A percentile compares a stretch with the other conserved stretches of the same genome.
Conservation (phyloP, 35 echinoderm and acorn worm genomes). For the Heliocidaris tuberculata region DNA sequence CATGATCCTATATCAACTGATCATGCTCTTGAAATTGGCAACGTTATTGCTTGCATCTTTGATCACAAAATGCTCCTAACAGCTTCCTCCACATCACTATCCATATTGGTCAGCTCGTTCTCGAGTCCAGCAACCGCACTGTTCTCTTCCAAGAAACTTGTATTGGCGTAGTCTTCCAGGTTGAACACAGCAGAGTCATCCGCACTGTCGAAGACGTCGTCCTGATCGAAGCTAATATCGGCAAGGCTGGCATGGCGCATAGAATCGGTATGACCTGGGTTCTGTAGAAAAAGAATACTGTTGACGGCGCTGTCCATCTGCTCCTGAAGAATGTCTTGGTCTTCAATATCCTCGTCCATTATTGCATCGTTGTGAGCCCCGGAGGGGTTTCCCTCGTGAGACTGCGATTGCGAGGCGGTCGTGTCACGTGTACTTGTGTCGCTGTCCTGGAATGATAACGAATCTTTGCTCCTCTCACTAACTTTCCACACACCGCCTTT, state of each 20-base stretch:
- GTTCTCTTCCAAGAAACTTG: not conserved
- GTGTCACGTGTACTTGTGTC: not conserved
- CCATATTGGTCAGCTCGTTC: slow-evolving; percentile 53
- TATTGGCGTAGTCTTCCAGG: slow-evolving; percentile 13
- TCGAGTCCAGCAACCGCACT: slow-evolving; percentile 37
- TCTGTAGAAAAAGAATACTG: slow-evolving; percentile 81
- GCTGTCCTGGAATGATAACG: not conserved
- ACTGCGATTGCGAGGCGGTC: not conserved
- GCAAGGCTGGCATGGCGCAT: slow-evolving; percentile 43
- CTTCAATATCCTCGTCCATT: not conserved
- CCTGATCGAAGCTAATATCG: slow-evolving; percentile 51
- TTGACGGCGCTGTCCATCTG: slow-evolving; percentile 90
- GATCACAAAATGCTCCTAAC: not conserved
- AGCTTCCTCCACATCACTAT: slow-evolving; percentile 45
- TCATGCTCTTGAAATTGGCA: not conserved
- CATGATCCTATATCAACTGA: not conserved
- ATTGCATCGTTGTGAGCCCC: not conserved
- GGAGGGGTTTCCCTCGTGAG: not conserved
- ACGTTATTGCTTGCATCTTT: not conserved
- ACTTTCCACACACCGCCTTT: slow-evolving; percentile 15
- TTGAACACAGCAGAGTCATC: slow-evolving; percentile 29
- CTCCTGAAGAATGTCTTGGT: slow-evolving; percentile 64
- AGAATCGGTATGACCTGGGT: not conserved
- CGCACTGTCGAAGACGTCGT: slow-evolving; percentile 23
- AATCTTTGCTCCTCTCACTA: not conserved